These are phyloP conservation scores for Cephus sareptanus DNA, from an alignment of 2,888 invertebrate species.

Conservation along the genomic window DNA sequence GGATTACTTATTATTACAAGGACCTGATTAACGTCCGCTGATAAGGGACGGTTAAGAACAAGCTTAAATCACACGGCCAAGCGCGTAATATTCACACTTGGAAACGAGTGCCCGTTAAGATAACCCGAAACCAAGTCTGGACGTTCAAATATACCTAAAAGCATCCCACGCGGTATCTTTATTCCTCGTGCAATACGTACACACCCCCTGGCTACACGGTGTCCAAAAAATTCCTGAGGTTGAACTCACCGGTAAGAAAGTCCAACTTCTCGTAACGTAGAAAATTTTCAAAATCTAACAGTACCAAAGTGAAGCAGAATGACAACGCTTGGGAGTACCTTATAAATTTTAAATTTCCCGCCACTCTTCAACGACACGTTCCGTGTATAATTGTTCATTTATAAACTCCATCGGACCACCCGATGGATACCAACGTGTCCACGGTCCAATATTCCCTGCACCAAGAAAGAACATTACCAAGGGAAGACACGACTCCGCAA, in stretches of 20 bases:
- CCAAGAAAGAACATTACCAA: conserved; percentile 35
- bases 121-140: conserved; percentile 26
- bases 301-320: not conserved
- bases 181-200: conserved; percentile 16
- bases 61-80: conserved; percentile 31
- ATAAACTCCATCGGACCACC: not conserved
- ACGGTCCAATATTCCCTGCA: conserved; percentile 26
- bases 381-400: not conserved
- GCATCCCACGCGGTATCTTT: conserved; percentile 38
- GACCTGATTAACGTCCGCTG: not conserved
- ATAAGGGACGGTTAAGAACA: conserved; percentile 17
- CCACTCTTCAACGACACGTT: not conserved
- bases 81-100: conserved; percentile 36
- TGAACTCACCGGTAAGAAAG: conserved; percentile 3
- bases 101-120: conserved; percentile 39
- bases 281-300: not conserved
- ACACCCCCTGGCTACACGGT: conserved; percentile 3
- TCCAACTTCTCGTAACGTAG: not conserved
- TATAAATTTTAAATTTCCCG: not conserved
- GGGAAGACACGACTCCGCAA: conserved; percentile 50
- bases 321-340: not conserved
- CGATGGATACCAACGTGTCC: not conserved
- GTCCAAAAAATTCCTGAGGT: conserved; percentile 19
- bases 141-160: conserved; percentile 26
- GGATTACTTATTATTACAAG: not conserved